phyloP scores from a whole-genome alignment of 2,888 invertebrate species.

The Uropetala carovei region DNA sequence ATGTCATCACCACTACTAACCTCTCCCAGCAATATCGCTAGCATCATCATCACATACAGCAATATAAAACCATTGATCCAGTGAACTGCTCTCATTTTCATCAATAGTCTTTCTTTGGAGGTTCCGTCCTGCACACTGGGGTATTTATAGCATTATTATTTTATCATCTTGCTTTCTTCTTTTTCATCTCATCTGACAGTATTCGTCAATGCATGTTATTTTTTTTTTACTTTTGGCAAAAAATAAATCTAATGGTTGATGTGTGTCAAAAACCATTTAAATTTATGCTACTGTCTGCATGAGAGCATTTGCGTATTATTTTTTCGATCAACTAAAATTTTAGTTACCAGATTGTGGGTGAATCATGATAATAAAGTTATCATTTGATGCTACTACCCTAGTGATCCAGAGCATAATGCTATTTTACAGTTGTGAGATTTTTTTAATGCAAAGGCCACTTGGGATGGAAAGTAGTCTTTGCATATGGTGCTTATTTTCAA shows the following conservation, averaged over 20 bases:
- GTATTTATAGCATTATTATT: neutral
- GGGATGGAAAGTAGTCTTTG: neutral
- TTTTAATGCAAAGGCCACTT: neutral
- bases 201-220: neutral
- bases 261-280: neutral
- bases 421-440: neutral
- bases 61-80: neutral
- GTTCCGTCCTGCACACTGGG: conserved; percentile 41
- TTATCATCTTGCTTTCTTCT: neutral
- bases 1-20: neutral
- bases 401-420: neutral
- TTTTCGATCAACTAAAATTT: neutral
- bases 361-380: neutral
- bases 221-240: neutral
- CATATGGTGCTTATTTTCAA: neutral
- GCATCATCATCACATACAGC: conserved; percentile 14
- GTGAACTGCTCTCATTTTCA: neutral
- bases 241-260: neutral
- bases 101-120: neutral
- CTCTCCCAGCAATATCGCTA: neutral
- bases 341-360: neutral
- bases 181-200: neutral
- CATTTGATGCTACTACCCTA: neutral
- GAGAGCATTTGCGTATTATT: neutral
- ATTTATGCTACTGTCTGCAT: neutral